Conservation (phyloP, 2,113 vertebrate genomes). For the Oophaga pumilio region DNA sequence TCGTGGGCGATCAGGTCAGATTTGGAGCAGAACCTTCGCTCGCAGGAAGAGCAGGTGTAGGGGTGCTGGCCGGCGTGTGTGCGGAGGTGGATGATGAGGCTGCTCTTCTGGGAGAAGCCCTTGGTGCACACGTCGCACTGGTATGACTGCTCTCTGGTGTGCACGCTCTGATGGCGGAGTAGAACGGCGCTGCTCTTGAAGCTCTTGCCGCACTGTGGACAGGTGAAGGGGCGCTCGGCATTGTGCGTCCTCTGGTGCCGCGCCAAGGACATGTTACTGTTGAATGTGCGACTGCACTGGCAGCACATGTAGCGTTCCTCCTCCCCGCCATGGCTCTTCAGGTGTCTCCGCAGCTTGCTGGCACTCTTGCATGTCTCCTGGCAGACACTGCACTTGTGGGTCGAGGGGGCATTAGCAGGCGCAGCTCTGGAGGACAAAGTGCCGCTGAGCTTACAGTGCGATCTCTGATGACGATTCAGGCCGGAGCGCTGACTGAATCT, state of each 20-base stretch:
- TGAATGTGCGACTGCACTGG: neutral
- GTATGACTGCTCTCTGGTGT: constrained; percentile 65
- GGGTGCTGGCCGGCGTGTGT: constrained; percentile 9
- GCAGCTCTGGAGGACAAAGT: neutral
- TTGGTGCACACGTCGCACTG: constrained; percentile 14
- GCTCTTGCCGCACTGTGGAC: constrained; percentile 61
- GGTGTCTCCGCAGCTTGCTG: neutral
- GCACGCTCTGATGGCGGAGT: constrained; percentile 63
- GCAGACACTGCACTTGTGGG: neutral
- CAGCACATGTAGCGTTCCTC: constrained; percentile 64
- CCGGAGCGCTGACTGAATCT: neutral
- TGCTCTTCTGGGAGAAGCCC: constrained; percentile 31
- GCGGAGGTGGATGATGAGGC: constrained; percentile 5
- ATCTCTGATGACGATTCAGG: neutral
- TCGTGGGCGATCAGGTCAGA: constrained; percentile 8
- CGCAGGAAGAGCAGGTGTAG: neutral
- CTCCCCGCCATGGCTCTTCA: constrained; percentile 63
- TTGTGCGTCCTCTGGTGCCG: constrained; percentile 69
- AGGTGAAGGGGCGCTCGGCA: constrained; percentile 54
- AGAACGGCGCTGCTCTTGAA: constrained; percentile 65
- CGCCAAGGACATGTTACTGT: constrained; percentile 55
- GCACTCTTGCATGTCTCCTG: neutral
- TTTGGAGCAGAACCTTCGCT: neutral
- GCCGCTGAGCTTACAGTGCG: neutral
- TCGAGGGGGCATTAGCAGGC: too few species aligned